Conservation (phyloP, 2,797 vertebrate genomes). For the Dicrostonyx torquatus region DNA sequence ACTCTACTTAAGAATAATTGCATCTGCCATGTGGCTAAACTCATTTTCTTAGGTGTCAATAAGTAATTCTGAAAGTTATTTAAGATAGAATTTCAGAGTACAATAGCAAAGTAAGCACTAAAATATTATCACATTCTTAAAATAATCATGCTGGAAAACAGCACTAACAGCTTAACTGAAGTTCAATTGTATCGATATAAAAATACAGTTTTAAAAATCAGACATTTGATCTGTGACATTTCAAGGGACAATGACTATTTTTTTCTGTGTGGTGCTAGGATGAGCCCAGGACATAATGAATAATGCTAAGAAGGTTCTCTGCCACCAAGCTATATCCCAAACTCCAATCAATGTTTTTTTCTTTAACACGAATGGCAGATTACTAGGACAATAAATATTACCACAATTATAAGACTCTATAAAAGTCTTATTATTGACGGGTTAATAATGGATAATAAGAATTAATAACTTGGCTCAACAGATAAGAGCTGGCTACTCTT, state of each 20-base stretch:
- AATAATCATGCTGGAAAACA: not conserved
- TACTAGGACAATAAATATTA: constrained; percentile 17
- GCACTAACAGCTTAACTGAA: not conserved
- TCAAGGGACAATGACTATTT: not conserved
- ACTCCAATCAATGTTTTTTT: not conserved
- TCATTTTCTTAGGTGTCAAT: constrained; percentile 21
- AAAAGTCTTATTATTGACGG: constrained; percentile 27
- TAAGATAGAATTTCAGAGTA: constrained; percentile 53
- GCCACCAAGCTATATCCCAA: not conserved
- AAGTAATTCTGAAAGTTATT: constrained; percentile 59
- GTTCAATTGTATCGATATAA: not conserved
- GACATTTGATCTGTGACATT: not conserved
- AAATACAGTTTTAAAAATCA: not conserved
- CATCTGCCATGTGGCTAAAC: not conserved
- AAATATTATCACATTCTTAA: constrained; percentile 31
- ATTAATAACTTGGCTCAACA: not conserved
- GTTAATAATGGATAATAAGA: not conserved
- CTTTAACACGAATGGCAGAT: constrained; percentile 27
- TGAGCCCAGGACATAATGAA: not conserved
- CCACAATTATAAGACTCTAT: not conserved
- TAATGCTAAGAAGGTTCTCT: not conserved
- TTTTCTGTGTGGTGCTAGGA: not conserved
- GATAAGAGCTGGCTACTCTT: not conserved
- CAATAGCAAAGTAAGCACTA: constrained; percentile 36
- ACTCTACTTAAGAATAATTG: constrained; percentile 32